Evolutionary conservation across 2,797 vertebrate species (phyloP).

Genomic region (Catamblyrhynchus diadema): DNA sequence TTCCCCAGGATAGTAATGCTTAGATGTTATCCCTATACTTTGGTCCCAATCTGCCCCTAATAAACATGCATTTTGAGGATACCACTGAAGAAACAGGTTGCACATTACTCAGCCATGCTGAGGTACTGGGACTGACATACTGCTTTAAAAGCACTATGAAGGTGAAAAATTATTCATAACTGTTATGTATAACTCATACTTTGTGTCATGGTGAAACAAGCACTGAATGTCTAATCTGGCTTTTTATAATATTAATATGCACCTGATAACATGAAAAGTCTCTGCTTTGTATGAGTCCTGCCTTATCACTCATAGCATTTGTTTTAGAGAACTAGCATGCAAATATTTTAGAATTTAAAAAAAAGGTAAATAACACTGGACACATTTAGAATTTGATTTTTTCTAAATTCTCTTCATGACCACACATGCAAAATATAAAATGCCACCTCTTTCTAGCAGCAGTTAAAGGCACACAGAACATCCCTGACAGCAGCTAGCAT

Average conservation of each 20-base stretch:
- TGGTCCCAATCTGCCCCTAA: neutral
- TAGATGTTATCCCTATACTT: neutral
- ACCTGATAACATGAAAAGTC: neutral
- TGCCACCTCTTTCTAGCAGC: neutral
- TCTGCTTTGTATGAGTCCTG: neutral
- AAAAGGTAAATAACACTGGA: neutral
- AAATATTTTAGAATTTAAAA: neutral
- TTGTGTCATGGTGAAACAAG: neutral
- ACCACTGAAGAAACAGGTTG: neutral
- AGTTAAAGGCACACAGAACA: neutral
- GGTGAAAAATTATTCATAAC: neutral
- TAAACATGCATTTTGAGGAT: neutral
- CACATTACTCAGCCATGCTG: neutral
- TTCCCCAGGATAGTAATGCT: neutral
- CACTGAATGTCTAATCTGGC: neutral
- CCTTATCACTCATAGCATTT: neutral
- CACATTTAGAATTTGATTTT: neutral
- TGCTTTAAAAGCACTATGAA: neutral
- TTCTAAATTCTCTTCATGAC: neutral
- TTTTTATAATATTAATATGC: neutral
- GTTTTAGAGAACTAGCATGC: neutral
- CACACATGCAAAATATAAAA: neutral
- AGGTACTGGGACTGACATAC: neutral
- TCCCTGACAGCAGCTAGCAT: neutral
- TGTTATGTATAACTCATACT: neutral